Percentiles rank a stretch among this genome's conserved stretches.
phyloP scores from a whole-genome alignment of 2,797 vertebrate genomes.

The Malurus splendens region DNA sequence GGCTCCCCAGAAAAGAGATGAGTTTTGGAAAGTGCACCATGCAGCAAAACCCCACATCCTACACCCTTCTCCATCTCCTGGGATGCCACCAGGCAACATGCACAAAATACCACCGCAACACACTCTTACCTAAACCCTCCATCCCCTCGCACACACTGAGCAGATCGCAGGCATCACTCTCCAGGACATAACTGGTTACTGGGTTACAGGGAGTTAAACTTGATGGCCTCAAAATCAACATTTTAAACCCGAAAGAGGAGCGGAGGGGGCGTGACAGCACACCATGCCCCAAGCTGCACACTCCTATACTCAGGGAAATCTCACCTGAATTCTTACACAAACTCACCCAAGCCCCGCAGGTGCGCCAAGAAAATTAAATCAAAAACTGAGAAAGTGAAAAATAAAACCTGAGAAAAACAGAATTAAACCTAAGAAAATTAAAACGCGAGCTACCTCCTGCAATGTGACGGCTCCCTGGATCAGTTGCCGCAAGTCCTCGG shows the following conservation, averaged over 20 bases:
- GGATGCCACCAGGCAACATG: not conserved
- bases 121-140: not conserved
- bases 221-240: not conserved
- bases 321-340: not conserved
- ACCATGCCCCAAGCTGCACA: fast-evolving
- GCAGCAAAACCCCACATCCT: not conserved
- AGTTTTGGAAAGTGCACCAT: not conserved
- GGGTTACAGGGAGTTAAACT: not conserved
- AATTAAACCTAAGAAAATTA: not conserved
- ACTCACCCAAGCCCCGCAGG: not conserved
- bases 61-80: fast-evolving
- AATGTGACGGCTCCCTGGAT: not conserved
- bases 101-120: not conserved
- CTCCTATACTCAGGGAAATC: not conserved
- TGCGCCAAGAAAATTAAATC: not conserved
- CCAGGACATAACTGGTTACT: fast-evolving
- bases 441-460: slow-evolving; percentile 14
- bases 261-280: fast-evolving
- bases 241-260: not conserved
- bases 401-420: not conserved
- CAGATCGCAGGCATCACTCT: not conserved
- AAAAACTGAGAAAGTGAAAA: not conserved
- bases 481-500: not conserved
- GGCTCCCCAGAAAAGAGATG: fast-evolving
- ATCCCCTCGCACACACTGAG: not conserved